Conservation (phyloP, 1,140 invertebrate genomes). For the Drosophila santomea region DNA sequence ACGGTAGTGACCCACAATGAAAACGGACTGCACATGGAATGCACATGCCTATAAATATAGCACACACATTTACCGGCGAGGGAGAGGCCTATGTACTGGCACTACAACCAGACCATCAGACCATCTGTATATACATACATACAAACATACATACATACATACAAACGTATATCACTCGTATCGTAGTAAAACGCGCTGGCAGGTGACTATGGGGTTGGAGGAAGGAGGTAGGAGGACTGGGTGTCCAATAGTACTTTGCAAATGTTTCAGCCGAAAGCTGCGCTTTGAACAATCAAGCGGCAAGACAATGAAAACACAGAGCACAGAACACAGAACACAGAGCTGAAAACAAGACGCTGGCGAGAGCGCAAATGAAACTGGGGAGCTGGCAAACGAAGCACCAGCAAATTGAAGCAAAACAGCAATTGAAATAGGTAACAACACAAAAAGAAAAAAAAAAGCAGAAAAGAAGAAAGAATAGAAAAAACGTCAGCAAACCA, state of each 20-base stretch:
- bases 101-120: conserved; percentile 6
- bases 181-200: conserved; percentile 68
- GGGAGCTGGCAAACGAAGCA: conserved; percentile 28
- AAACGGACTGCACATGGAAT: conserved; percentile 64
- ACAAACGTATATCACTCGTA: conserved; percentile 21
- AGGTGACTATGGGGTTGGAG: conserved; percentile 42
- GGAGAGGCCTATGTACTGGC: conserved; percentile 50
- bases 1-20: conserved; percentile 79
- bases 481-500: conserved; percentile 8
- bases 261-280: conserved; percentile 77
- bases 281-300: conserved; percentile 80
- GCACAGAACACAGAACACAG: conserved; percentile 24
- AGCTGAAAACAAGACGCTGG: conserved; percentile 46
- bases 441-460: conserved; percentile 7
- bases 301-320: conserved; percentile 71
- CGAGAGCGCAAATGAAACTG: conserved; percentile 72
- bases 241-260: conserved; percentile 68
- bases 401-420: conserved; percentile 75
- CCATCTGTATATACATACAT: neutral
- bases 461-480: neutral
- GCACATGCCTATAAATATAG: conserved; percentile 63
- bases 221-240: neutral
- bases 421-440: conserved; percentile 20
- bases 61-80: conserved; percentile 41
- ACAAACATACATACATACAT: neutral